Evolutionary conservation across 2,113 vertebrate genomes (phyloP), one percentile per base, ranked within the genome.

Genomic region (Forbesichthys papilliferus): DNA sequence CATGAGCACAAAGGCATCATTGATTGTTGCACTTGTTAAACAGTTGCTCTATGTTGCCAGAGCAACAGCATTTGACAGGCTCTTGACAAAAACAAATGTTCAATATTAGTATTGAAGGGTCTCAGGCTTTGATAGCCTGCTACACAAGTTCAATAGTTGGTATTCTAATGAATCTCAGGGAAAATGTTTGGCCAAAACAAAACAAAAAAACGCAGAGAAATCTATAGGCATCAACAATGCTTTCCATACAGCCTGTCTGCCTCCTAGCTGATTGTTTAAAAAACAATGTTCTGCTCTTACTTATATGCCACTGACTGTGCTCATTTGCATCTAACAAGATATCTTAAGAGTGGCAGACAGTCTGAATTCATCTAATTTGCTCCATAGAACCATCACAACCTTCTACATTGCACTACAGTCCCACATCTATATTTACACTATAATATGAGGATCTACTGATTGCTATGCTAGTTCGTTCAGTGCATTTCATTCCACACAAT

Each of bases 321-420:
- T 83, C 70, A 84, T 86, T 86, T 84, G 68, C 75, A 85, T 87
- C 84, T 79, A 82, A 81, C 13, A 69, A 61, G 75, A 80, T 77
- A 79, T 48, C 75, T 85, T 58, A 84, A 82, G 73, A 68, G 77
- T 61, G 75, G 80, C 79, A 67, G 66, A 57, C 73, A 74, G 60
- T 86, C 16, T 33, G 85, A 84, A 82, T 71, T 27, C 64, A 83
- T 81, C 62, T 66, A 71, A 84, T 81, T 79, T 82, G 54, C 60
- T 72, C 63, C 48, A 67, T 70, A 70, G 66, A 79, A 80, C 68
- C 59, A 55, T 58, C 69, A 64, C 49, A 34, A 66, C 20, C 18
- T 4, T 75, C 69, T 57, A 57, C 60, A 70, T 36, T 9, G 33
- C 4, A 34, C 46, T 42, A 53, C 48, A 64, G 54, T 42, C 54